A percentile compares a stretch with the other conserved stretches of the same genome.
These are phyloP conservation scores for Neoascia interrupta DNA, from an alignment of 2,888 invertebrate genomes.

Conservation along the genomic window DNA sequence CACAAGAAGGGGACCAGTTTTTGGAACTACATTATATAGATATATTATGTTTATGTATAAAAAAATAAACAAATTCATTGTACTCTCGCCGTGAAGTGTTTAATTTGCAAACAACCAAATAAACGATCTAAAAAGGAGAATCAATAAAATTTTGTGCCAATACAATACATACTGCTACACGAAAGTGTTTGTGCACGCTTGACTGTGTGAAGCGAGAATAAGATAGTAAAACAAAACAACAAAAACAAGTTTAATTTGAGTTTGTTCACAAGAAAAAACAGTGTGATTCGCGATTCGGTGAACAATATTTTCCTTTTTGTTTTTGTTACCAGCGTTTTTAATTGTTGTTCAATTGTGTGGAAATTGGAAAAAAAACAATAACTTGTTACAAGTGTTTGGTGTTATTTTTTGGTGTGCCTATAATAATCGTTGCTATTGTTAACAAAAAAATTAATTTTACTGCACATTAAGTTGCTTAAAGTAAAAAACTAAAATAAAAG, in stretches of 20 bases:
- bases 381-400: too few species aligned
- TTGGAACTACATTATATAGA: constrained; percentile 20
- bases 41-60: constrained; percentile 11
- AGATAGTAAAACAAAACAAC: constrained; percentile 27
- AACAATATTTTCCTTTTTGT: too few species aligned
- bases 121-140: background rate
- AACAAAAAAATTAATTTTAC: too few species aligned
- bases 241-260: constrained; percentile 44
- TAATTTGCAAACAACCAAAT: constrained; percentile 47
- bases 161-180: background rate
- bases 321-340: too few species aligned
- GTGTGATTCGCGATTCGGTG: too few species aligned
- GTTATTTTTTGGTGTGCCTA: too few species aligned
- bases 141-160: constrained; percentile 20
- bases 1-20: background rate
- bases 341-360: too few species aligned
- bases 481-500: too few species aligned
- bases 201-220: constrained; percentile 33
- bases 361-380: too few species aligned
- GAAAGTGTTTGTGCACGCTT: constrained; percentile 11
- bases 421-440: too few species aligned
- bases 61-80: constrained; percentile 34
- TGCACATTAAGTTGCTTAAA: too few species aligned
- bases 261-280: background rate
- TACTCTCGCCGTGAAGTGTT: constrained; percentile 39